phyloP scores from a whole-genome alignment of 2,888 invertebrate species.

The Seira ritae region DNA sequence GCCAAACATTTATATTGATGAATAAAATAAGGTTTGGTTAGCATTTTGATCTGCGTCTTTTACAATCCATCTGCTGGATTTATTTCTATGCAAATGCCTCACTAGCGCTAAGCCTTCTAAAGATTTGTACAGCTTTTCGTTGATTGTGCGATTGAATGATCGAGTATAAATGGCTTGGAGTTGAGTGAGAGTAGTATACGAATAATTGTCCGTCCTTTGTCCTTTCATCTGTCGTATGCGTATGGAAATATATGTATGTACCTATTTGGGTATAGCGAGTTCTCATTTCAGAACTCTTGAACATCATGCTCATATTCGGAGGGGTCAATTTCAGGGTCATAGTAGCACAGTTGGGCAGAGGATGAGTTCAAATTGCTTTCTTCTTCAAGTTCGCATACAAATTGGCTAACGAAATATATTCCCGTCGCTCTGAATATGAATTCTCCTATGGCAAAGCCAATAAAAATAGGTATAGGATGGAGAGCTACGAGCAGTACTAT shows the following conservation, averaged over 20 bases:
- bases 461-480: constrained; percentile 56
- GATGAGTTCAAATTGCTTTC: constrained; percentile 64
- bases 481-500: constrained; percentile 62
- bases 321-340: constrained; percentile 64
- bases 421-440: constrained; percentile 64
- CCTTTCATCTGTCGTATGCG: background rate
- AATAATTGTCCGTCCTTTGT: background rate
- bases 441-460: constrained; percentile 61
- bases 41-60: no score
- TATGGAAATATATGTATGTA: background rate
- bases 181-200: background rate
- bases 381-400: constrained; percentile 66
- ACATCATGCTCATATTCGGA: constrained; percentile 61
- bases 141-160: background rate
- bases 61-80: no score
- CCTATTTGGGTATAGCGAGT: no score
- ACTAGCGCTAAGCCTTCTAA: no score
- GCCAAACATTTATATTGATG: no score
- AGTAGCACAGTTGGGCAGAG: constrained; percentile 67
- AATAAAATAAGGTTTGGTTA: no score
- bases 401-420: constrained; percentile 67
- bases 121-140: background rate
- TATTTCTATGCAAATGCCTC: no score
- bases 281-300: constrained; percentile 53
- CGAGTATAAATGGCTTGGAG: no score